Evolutionary conservation across 2,113 vertebrate species (phyloP).

Genomic region (Lethenteron reissneri): DNA sequence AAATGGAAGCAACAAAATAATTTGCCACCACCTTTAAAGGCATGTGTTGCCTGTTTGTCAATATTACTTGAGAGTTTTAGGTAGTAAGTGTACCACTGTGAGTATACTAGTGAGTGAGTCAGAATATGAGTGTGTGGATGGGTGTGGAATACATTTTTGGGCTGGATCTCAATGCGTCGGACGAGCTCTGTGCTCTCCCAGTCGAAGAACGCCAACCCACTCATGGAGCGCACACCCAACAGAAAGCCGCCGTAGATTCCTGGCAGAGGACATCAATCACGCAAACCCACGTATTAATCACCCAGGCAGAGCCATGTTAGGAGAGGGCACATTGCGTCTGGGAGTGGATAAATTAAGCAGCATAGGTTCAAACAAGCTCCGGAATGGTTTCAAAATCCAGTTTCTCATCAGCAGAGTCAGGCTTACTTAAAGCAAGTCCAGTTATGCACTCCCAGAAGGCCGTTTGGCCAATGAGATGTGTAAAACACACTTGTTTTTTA

Average conservation of each 20-base stretch:
- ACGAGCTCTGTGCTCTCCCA: constrained; percentile 93
- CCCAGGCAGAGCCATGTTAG: too few species aligned
- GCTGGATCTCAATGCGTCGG: constrained; percentile 93
- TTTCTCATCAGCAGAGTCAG: too few species aligned
- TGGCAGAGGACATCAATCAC: constrained; percentile 16
- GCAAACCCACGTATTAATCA: too few species aligned
- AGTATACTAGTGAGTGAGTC: background rate
- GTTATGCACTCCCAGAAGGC: too few species aligned
- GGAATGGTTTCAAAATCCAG: too few species aligned
- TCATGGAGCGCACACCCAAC: constrained; percentile 73
- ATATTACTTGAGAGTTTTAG: too few species aligned
- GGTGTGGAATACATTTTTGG: constrained; percentile 51
- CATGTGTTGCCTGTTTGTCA: too few species aligned
- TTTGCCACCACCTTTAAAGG: too few species aligned
- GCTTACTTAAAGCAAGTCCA: too few species aligned
- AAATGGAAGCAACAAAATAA: too few species aligned
- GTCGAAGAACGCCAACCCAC: constrained; percentile 86
- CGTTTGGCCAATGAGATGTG: background rate
- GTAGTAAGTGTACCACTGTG: too few species aligned
- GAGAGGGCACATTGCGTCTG: background rate
- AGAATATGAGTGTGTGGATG: background rate
- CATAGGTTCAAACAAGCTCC: background rate
- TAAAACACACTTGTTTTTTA: background rate
- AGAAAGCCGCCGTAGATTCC: constrained; percentile 90
- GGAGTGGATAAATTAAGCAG: background rate